These are phyloP conservation scores for Lucinisca nassula DNA, from an alignment of 2,888 invertebrate genomes.

Conservation along the genomic window DNA sequence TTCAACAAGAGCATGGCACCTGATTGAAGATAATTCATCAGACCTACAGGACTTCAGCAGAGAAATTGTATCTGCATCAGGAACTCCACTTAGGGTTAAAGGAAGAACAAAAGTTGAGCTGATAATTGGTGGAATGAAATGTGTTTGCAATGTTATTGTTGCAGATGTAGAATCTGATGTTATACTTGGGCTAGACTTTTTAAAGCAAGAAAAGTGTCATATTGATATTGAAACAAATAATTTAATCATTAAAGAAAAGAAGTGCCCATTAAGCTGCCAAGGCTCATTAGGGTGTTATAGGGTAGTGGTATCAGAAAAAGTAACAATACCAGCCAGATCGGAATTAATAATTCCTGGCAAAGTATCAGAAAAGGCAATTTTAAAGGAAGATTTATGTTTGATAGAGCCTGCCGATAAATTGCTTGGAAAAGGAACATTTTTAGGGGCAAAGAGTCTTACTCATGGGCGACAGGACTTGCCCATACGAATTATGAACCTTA, in stretches of 20 bases:
- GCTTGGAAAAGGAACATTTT: background rate
- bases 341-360: conserved; percentile 30
- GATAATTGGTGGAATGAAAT: no score
- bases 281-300: conserved; percentile 25
- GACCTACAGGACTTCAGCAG: background rate
- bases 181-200: no score
- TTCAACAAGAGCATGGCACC: background rate
- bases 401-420: conserved; percentile 33
- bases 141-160: no score
- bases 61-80: background rate
- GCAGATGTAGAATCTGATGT: no score
- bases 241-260: no score
- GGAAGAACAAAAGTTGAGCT: no score
- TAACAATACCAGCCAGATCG: conserved; percentile 31
- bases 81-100: background rate
- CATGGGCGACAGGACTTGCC: conserved; percentile 32
- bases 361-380: background rate
- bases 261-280: no score
- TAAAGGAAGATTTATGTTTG: background rate
- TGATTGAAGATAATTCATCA: background rate
- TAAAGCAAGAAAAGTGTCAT: background rate
- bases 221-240: no score
- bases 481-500: conserved; percentile 53
- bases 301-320: background rate
- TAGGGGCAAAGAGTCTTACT: conserved; percentile 52